These are phyloP conservation scores for Octonoba sinensis DNA, from an alignment of 2,888 invertebrate genomes.

Conservation along the genomic window DNA sequence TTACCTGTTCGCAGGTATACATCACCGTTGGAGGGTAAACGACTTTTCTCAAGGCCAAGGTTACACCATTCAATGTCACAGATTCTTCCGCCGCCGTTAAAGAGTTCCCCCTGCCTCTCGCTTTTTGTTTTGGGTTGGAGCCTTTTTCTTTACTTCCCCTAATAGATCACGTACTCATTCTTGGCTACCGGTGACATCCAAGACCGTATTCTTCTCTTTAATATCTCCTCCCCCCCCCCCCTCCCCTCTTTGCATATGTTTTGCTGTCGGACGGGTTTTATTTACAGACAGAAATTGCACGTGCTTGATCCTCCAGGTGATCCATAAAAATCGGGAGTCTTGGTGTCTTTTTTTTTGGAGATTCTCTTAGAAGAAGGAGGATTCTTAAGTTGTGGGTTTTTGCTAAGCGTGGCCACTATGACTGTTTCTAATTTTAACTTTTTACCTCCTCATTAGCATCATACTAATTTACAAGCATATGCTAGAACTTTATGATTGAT, in stretches of 20 bases:
- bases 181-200: constrained; percentile 29
- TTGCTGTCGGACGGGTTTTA: constrained; percentile 11
- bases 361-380: too few relatives aligned
- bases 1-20: too few relatives aligned
- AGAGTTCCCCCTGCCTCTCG: not conserved
- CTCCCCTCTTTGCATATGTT: not conserved
- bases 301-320: too few relatives aligned
- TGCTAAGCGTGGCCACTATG: too few relatives aligned
- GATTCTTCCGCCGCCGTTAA: constrained; percentile 28
- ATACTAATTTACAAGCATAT: too few relatives aligned
- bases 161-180: constrained; percentile 45
- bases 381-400: too few relatives aligned
- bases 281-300: constrained; percentile 26
- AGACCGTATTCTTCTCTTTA: constrained; percentile 18
- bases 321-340: too few relatives aligned
- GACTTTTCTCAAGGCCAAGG: constrained; percentile 43
- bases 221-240: not conserved
- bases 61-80: constrained; percentile 27
- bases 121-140: constrained; percentile 14
- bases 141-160: constrained; percentile 21
- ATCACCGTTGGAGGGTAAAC: constrained; percentile 19
- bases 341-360: too few relatives aligned
- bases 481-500: too few relatives aligned
- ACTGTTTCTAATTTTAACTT: too few relatives aligned
- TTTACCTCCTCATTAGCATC: too few relatives aligned